phyloP scores from a whole-genome alignment of 2,113 vertebrate genomes.

The Psilopogon haemacephalus region DNA sequence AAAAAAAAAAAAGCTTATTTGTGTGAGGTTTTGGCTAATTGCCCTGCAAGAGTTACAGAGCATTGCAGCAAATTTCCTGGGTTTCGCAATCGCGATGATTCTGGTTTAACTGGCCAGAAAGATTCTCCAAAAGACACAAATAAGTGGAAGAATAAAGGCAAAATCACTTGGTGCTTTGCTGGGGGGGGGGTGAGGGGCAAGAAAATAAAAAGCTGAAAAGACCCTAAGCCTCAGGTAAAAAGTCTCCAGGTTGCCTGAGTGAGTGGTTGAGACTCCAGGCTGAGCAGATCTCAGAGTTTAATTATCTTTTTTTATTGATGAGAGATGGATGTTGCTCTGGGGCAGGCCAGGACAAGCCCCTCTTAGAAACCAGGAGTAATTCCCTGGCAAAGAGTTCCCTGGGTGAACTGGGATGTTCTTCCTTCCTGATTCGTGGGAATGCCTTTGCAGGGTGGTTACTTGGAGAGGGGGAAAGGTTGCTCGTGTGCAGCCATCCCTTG shows the following conservation, averaged over 20 bases:
- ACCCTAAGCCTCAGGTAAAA: background rate
- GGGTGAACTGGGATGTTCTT: background rate
- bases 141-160: background rate
- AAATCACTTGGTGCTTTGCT: background rate
- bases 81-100: slow-evolving; percentile 45
- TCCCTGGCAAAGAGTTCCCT: background rate
- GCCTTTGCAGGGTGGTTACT: too few relatives aligned
- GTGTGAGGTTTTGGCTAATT: slow-evolving; percentile 52
- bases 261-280: background rate
- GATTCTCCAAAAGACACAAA: slow-evolving; percentile 8
- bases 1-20: slow-evolving; percentile 39
- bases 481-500: background rate
- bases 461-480: background rate
- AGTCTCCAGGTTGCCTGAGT: background rate
- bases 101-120: slow-evolving; percentile 56
- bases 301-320: background rate
- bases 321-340: background rate
- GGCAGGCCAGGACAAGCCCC: background rate
- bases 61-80: slow-evolving; percentile 64
- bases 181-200: background rate
- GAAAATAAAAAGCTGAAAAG: background rate
- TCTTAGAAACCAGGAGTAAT: background rate
- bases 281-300: background rate
- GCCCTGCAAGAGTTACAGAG: slow-evolving; percentile 44
- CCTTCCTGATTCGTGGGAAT: background rate